Conservation (phyloP, 2,888 invertebrate species). For the Epicampocera succincta region DNA sequence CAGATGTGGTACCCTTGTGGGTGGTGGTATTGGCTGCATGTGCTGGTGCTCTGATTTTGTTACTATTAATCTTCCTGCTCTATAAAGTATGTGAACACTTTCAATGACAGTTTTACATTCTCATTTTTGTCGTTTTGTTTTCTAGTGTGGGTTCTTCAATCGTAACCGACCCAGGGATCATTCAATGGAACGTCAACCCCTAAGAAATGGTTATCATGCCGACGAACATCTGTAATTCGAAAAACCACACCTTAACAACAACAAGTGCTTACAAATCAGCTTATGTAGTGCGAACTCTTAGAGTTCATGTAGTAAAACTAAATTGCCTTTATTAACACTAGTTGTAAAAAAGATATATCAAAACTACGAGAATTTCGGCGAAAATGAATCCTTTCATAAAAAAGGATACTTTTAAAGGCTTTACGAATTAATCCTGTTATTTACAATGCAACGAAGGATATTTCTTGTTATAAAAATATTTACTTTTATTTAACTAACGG, state of each 20-base stretch:
- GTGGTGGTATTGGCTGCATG: conserved; percentile 92
- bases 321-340: conserved; percentile 61
- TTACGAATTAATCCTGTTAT: not conserved
- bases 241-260: not conserved
- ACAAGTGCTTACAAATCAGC: conserved; percentile 32
- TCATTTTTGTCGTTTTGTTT: conserved; percentile 66
- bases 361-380: conserved; percentile 8
- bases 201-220: conserved; percentile 88
- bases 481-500: conserved; percentile 59
- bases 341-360: conserved; percentile 27
- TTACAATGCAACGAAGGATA: conserved; percentile 11
- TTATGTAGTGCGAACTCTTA: conserved; percentile 48
- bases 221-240: conserved; percentile 88
- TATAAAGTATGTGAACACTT: conserved; percentile 86
- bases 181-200: conserved; percentile 91
- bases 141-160: conserved; percentile 96
- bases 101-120: not conserved
- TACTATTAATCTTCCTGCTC: conserved; percentile 89
- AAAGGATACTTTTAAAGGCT: conserved; percentile 18
- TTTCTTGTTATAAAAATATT: conserved; percentile 35
- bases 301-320: conserved; percentile 45
- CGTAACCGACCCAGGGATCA: conserved; percentile 90
- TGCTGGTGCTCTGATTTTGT: conserved; percentile 89
- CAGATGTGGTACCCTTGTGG: conserved; percentile 92
- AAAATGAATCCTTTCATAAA: conserved; percentile 52